phyloP scores from a whole-genome alignment of 2,888 invertebrate genomes.

The Sesia apiformis region DNA sequence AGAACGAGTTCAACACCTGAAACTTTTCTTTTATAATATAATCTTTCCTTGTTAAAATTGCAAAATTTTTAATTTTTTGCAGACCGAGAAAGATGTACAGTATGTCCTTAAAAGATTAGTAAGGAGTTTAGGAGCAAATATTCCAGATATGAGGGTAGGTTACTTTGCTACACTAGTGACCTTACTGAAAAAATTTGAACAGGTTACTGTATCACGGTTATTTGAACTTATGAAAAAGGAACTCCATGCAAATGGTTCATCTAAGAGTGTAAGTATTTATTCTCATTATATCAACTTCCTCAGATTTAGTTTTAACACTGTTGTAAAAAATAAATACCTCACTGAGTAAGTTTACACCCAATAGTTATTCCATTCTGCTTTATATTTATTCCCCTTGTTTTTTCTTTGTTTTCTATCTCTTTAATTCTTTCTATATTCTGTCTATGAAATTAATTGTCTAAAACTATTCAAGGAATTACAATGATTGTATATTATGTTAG shows the following conservation, averaged over 20 bases:
- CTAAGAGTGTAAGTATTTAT: conserved; percentile 77
- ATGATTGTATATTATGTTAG: no score
- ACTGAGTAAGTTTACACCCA: no score
- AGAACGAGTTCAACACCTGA: no score
- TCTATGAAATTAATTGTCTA: no score
- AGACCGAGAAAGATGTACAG: conserved; percentile 77
- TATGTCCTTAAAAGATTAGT: conserved; percentile 81
- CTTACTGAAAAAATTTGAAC: conserved; percentile 66
- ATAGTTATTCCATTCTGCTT: no score
- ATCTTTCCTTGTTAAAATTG: background rate
- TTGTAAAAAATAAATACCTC: no score
- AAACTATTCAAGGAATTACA: no score
- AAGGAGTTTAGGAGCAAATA: conserved; percentile 81
- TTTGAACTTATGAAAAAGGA: conserved; percentile 77
- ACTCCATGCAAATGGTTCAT: conserved; percentile 76
- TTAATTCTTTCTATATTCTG: no score
- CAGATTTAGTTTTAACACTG: no score
- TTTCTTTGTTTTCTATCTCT: no score
- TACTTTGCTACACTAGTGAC: conserved; percentile 81
- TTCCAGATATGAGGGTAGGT: conserved; percentile 77
- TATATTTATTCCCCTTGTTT: no score
- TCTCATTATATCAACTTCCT: background rate
- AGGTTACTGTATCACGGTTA: conserved; percentile 66
- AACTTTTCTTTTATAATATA: no score
- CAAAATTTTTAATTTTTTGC: conserved; percentile 18